Evolutionary conservation across 1,140 invertebrate species (phyloP).

Genomic region (Euwallacea fornicatus): DNA sequence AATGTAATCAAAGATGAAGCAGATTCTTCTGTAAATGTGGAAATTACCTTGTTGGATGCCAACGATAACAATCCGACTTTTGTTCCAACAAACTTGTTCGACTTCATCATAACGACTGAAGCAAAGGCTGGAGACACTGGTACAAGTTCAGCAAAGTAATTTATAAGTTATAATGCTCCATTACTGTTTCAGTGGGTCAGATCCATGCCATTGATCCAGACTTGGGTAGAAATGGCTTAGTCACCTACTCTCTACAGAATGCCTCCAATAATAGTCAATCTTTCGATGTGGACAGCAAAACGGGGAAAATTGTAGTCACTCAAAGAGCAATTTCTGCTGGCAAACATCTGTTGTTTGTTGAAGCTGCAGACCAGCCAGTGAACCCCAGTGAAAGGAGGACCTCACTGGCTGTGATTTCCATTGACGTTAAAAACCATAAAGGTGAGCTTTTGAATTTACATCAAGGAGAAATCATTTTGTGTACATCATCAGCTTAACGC

Average conservation of each 20-base stretch:
- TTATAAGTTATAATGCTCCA: not conserved
- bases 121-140: constrained; percentile 61
- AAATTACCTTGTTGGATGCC: constrained; percentile 76
- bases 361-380: constrained; percentile 77
- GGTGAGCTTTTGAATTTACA: constrained; percentile 49
- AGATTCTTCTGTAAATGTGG: constrained; percentile 70
- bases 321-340: constrained; percentile 67
- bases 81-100: constrained; percentile 78
- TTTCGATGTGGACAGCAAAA: constrained; percentile 71
- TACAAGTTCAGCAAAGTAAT: not conserved
- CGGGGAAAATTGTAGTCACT: constrained; percentile 70
- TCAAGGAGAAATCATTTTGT: not conserved
- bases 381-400: constrained; percentile 80
- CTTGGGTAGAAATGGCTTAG: constrained; percentile 75
- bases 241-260: constrained; percentile 75
- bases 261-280: constrained; percentile 66
- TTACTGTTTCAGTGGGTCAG: constrained; percentile 63
- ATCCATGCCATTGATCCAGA: constrained; percentile 80
- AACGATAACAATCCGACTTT: constrained; percentile 88
- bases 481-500: too few relatives aligned
- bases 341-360: constrained; percentile 76
- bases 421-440: constrained; percentile 65
- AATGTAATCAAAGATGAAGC: constrained; percentile 60
- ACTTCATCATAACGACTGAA: constrained; percentile 71
- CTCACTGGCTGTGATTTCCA: constrained; percentile 79